Conservation (phyloP, 2,888 invertebrate species). For the Morpho deidamia region DNA sequence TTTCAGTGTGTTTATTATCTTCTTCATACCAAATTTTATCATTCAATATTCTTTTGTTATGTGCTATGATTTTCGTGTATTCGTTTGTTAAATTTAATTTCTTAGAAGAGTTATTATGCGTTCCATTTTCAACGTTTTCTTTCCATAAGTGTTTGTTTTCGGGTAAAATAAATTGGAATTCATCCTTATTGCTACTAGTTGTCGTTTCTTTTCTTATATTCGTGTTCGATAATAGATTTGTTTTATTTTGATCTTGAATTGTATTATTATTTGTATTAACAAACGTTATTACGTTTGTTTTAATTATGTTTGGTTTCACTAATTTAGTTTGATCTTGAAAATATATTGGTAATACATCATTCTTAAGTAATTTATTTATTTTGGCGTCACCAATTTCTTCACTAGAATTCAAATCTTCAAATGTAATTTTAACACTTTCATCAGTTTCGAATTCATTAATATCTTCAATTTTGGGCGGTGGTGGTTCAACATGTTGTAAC, state of each 20-base stretch:
- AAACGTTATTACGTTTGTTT: too few relatives aligned
- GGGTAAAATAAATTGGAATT: constrained; percentile 44
- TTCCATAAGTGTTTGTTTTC: constrained; percentile 17
- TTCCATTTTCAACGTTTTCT: constrained; percentile 4
- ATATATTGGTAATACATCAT: constrained; percentile 1
- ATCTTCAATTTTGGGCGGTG: constrained; percentile 47
- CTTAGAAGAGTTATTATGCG: background rate
- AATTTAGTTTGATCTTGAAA: constrained; percentile 1
- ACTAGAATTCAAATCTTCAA: constrained; percentile 34
- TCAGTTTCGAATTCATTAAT: constrained; percentile 54
- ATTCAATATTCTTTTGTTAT: constrained; percentile 19
- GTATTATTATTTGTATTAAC: background rate
- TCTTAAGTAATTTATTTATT: constrained; percentile 28
- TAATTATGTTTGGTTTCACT: background rate
- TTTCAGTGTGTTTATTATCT: constrained; percentile 22
- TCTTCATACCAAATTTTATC: constrained; percentile 28
- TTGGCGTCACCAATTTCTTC: constrained; percentile 2
- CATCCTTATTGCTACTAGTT: constrained; percentile 27
- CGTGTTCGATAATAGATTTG: constrained; percentile 10
- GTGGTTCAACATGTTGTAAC: constrained; percentile 36
- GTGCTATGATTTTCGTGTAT: constrained; percentile 1
- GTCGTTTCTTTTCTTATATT: background rate
- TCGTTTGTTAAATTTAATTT: background rate
- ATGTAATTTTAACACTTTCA: constrained; percentile 53
- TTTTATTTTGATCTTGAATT: background rate